These are phyloP conservation scores for Platichthys flesus DNA, from an alignment of 2,113 vertebrate genomes.

Conservation along the genomic window DNA sequence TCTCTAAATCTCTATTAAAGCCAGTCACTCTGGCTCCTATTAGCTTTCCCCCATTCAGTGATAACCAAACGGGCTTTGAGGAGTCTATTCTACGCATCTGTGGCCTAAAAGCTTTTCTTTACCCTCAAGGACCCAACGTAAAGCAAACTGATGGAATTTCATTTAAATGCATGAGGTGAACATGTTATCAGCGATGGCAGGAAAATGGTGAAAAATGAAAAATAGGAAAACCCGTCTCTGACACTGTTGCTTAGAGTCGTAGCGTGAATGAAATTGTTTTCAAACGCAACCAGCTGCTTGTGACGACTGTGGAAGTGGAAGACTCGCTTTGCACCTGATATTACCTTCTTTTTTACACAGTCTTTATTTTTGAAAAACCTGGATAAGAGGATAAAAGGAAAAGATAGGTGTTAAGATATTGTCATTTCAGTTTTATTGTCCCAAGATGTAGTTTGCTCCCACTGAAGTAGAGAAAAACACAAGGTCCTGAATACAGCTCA, in stretches of 20 bases:
- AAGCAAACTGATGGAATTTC: slow-evolving; percentile 15
- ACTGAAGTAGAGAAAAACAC: too few relatives aligned
- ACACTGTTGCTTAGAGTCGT: neutral
- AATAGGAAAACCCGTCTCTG: slow-evolving; percentile 1
- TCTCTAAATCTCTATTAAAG: slow-evolving; percentile 73
- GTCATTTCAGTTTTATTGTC: neutral
- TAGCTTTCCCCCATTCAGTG: slow-evolving; percentile 48
- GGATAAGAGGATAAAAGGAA: neutral
- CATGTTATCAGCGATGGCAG: slow-evolving; percentile 44
- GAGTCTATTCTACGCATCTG: slow-evolving; percentile 26
- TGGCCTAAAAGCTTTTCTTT: slow-evolving; percentile 31
- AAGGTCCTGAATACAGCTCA: neutral
- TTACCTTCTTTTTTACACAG: neutral
- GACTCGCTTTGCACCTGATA: neutral
- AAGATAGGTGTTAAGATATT: neutral
- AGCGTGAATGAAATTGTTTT: neutral
- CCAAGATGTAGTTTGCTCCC: neutral
- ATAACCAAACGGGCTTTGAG: slow-evolving; percentile 55
- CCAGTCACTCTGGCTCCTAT: slow-evolving; percentile 44
- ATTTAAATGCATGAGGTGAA: slow-evolving; percentile 65
- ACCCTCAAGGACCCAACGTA: slow-evolving; percentile 14
- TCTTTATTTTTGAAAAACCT: neutral
- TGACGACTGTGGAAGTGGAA: slow-evolving; percentile 2
- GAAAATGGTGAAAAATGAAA: slow-evolving; percentile 28
- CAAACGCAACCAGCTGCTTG: neutral